Percentiles rank a stretch among this genome's conserved stretches.
phyloP scores from a whole-genome alignment of 2,113 vertebrate species.

The western clawed frog (Xenopus tropicalis) region UCB_Xtro_10.0 CM004444.2:145488001-145488500 shows the following conservation, averaged over 20 bases:
- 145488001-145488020: conserved; percentile 33
- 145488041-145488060: conserved; percentile 18
- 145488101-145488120: conserved; percentile 37
- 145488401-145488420: too few relatives aligned
- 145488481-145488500: too few relatives aligned
- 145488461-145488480: too few relatives aligned
- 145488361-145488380: neutral
- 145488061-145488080: conserved; percentile 31
- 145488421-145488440: too few relatives aligned
- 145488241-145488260: neutral
- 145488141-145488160: conserved; percentile 24
- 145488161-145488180: conserved; percentile 20
- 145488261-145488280: neutral
- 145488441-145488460: too few relatives aligned
- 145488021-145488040: conserved; percentile 29
- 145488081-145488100: conserved; percentile 22
- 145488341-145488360: neutral
- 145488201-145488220: conserved; percentile 23
- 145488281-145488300: neutral
- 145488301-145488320: neutral
- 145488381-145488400: too few relatives aligned
- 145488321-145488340: neutral
- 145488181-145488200: conserved; percentile 18
- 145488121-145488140: conserved; percentile 16
- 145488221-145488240: neutral